These are phyloP conservation scores for Brachionus calyciflorus DNA, from an alignment of 1,140 invertebrate species.

Conservation along the genomic window DNA sequence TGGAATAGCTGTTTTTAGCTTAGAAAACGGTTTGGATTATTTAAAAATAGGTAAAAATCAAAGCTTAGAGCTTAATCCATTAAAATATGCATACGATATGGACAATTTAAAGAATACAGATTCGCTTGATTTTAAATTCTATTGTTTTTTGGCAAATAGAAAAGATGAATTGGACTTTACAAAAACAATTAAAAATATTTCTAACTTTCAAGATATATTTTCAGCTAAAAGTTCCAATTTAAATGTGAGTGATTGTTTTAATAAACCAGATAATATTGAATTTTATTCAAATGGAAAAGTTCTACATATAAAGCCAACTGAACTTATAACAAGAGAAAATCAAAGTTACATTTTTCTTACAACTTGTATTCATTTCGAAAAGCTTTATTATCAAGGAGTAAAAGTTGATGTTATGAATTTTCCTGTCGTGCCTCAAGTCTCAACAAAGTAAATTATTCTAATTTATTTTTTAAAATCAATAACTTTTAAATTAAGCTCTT, in stretches of 20 bases:
- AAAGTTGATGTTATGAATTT: too few species aligned
- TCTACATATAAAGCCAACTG: neutral
- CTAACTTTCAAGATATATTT: neutral
- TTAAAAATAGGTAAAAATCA: neutral
- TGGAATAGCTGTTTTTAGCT: too few species aligned
- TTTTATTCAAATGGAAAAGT: neutral
- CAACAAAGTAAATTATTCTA: too few species aligned
- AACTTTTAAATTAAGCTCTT: too few species aligned
- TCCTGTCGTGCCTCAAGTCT: too few species aligned
- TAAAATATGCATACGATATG: conserved; percentile 19
- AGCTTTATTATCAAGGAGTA: too few species aligned
- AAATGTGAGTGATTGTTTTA: neutral
- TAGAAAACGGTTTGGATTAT: too few species aligned
- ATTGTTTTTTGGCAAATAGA: neutral
- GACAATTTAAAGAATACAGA: neutral
- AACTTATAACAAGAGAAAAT: neutral
- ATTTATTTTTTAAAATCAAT: too few species aligned
- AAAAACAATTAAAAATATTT: neutral
- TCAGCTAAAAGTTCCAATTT: neutral
- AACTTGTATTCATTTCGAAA: too few species aligned
- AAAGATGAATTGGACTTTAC: too few species aligned
- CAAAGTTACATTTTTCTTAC: neutral
- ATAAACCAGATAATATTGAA: neutral
- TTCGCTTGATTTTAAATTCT: conserved; percentile 3
- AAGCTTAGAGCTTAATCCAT: neutral